A percentile compares a stretch with the other conserved stretches of the same genome.
Evolutionary conservation across 2,113 vertebrate genomes (phyloP).

Genomic region (Agapornis roseicollis): DNA sequence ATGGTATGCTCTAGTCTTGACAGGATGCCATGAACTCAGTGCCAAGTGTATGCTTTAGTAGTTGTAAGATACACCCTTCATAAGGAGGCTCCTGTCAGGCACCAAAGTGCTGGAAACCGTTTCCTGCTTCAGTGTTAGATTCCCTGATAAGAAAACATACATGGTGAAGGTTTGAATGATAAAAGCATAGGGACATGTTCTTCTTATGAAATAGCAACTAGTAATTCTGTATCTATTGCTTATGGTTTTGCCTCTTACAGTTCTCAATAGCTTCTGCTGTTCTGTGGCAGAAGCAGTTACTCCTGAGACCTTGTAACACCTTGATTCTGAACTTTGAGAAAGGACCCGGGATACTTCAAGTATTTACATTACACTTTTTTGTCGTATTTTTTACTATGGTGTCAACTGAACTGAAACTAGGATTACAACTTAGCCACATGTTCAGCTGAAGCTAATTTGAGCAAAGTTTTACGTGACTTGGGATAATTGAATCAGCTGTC

Average conservation of each 20-base stretch:
- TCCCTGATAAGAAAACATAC: neutral
- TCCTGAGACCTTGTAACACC: neutral
- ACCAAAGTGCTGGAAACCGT: neutral
- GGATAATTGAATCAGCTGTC: neutral
- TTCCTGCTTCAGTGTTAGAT: neutral
- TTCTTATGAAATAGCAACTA: neutral
- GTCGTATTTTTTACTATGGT: neutral
- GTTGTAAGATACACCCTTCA: neutral
- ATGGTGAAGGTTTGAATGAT: neutral
- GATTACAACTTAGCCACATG: neutral
- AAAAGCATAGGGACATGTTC: neutral
- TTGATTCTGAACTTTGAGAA: neutral
- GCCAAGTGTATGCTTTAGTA: neutral
- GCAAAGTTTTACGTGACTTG: neutral
- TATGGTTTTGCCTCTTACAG: neutral
- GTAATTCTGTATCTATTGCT: neutral
- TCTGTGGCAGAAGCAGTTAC: neutral
- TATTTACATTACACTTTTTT: neutral
- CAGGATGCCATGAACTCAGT: neutral
- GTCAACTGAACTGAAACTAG: neutral
- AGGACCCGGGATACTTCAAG: neutral
- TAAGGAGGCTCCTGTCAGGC: neutral
- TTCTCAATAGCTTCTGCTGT: neutral
- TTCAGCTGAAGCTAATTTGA: neutral
- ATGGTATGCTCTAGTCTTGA: neutral